phyloP scores from a whole-genome alignment of 2,797 vertebrate genomes.

The Trachops cirrhosus region DNA sequence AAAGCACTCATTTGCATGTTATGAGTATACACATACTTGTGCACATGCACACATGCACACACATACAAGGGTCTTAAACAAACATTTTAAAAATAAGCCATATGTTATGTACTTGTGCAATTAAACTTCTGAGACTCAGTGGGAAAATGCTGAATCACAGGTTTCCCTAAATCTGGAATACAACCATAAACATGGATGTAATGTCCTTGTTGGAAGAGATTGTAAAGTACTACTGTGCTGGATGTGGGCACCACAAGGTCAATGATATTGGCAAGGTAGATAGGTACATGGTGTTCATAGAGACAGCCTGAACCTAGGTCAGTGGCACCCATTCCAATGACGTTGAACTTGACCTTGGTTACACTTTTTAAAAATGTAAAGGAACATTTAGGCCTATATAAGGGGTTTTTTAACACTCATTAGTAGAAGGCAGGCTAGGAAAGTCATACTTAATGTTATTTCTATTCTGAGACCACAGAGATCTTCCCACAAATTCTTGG shows the following conservation, averaged over 20 bases:
- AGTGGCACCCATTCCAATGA: not conserved
- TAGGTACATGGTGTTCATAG: not conserved
- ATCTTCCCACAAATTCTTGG: not conserved
- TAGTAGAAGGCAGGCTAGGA: not conserved
- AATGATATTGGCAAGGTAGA: not conserved
- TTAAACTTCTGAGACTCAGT: not conserved
- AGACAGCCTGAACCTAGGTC: not conserved
- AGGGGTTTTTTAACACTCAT: not conserved
- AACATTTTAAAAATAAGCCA: not conserved
- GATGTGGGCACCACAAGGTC: fast-evolving
- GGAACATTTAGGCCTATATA: too few relatives aligned
- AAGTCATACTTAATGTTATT: not conserved
- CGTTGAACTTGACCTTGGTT: not conserved
- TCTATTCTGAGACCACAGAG: not conserved
- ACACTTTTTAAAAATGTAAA: not conserved
- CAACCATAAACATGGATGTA: not conserved
- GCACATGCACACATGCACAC: too few relatives aligned
- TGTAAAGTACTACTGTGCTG: fast-evolving
- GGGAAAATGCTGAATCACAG: not conserved
- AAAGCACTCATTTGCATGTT: not conserved
- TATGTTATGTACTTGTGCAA: not conserved
- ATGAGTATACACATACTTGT: not conserved
- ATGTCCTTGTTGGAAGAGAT: not conserved
- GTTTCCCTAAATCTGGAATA: not conserved
- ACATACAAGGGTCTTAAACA: not conserved